phyloP scores from a whole-genome alignment of 2,888 invertebrate species.

The Drosophila niveifrons region DNA sequence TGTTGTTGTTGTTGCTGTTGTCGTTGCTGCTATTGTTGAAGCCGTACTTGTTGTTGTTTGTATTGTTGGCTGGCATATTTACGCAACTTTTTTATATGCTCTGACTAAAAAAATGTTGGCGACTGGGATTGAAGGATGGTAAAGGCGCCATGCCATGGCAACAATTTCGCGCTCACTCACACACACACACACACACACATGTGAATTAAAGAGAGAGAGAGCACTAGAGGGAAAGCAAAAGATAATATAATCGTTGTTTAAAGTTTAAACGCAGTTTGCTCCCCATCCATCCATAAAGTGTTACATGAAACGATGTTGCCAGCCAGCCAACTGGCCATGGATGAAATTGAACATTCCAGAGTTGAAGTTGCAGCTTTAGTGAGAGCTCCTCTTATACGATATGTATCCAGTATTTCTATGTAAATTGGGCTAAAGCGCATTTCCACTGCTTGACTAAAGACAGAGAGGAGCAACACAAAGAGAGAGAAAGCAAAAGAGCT shows the following conservation, averaged over 20 bases:
- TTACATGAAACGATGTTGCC: constrained; percentile 50
- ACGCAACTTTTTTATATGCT: constrained; percentile 70
- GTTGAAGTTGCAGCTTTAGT: constrained; percentile 26
- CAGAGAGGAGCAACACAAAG: too few relatives aligned
- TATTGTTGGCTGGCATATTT: constrained; percentile 68
- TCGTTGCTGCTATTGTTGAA: constrained; percentile 7
- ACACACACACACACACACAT: neutral
- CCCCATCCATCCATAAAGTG: constrained; percentile 65
- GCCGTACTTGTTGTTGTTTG: constrained; percentile 28
- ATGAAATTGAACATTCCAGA: constrained; percentile 68
- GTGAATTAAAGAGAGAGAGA: constrained; percentile 3
- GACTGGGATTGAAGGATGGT: constrained; percentile 53
- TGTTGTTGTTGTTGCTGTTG: constrained; percentile 3
- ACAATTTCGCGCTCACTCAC: constrained; percentile 3
- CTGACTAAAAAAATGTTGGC: constrained; percentile 45
- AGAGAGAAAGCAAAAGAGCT: too few relatives aligned
- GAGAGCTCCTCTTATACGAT: constrained; percentile 9
- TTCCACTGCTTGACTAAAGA: constrained; percentile 12
- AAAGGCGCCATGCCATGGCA: constrained; percentile 12
- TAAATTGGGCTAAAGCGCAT: constrained; percentile 44
- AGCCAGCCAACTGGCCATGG: constrained; percentile 35
- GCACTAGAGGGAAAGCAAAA: constrained; percentile 33
- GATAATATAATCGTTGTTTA: constrained; percentile 78
- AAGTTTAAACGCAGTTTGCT: constrained; percentile 67
- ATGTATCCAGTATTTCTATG: constrained; percentile 39